phyloP scores from a whole-genome alignment of 2,888 invertebrate genomes.

The Glomeris marginata region DNA sequence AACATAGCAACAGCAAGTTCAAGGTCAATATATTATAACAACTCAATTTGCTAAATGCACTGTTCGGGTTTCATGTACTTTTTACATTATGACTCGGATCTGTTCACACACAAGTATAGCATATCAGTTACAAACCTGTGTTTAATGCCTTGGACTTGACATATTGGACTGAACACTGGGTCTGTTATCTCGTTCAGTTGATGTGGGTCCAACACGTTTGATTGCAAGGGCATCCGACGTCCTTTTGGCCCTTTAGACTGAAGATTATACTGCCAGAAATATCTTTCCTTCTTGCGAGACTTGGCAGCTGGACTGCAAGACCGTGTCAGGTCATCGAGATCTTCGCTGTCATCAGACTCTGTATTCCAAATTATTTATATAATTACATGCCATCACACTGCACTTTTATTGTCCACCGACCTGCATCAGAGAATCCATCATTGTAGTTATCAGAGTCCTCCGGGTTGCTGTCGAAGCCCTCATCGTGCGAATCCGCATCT shows the following conservation, averaged over 20 bases:
- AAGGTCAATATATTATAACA: too few species aligned
- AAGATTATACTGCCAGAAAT: conserved; percentile 98
- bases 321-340: conserved; percentile 21
- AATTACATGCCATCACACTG: too few species aligned
- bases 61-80: too few species aligned
- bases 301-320: conserved; percentile 13
- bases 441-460: conserved; percentile 69
- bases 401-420: too few species aligned
- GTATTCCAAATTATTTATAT: too few species aligned
- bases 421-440: conserved; percentile 62
- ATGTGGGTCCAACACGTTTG: conserved; percentile 81
- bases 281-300: conserved; percentile 55
- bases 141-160: conserved; percentile 76
- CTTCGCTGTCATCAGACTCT: conserved; percentile 27
- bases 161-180: conserved; percentile 88
- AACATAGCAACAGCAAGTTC: too few species aligned
- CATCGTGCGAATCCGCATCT: conserved; percentile 49
- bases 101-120: too few species aligned
- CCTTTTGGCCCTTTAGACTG: conserved; percentile 97
- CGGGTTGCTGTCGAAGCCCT: conserved; percentile 48
- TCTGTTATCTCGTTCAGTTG: conserved; percentile 76
- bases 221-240: conserved; percentile 58
- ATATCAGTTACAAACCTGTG: conserved; percentile 44
- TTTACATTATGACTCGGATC: too few species aligned
- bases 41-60: too few species aligned